These are phyloP conservation scores for Cecropterus lyciades DNA, from an alignment of 1,140 invertebrate species.

Conservation along the genomic window DNA sequence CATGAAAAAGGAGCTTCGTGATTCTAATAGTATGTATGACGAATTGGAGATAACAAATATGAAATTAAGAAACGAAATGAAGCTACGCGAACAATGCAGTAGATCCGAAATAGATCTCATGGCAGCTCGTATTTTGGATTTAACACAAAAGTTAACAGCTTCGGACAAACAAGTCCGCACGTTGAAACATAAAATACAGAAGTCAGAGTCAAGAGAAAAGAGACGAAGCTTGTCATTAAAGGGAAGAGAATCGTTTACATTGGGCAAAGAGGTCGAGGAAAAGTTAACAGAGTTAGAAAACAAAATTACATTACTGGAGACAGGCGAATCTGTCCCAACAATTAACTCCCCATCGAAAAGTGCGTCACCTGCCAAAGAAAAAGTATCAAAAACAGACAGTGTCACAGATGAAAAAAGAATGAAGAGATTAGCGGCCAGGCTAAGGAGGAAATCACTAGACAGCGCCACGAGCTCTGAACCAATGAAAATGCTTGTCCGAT, in stretches of 20 bases:
- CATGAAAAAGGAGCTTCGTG: constrained; percentile 92
- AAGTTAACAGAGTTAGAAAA: constrained; percentile 92
- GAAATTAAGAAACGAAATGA: constrained; percentile 89
- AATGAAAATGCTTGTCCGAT: constrained; percentile 90
- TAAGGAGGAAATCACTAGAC: constrained; percentile 90
- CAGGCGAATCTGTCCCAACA: constrained; percentile 66
- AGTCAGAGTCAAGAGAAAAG: constrained; percentile 91
- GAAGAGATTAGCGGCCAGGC: constrained; percentile 79
- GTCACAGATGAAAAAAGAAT: constrained; percentile 83
- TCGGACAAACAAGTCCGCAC: constrained; percentile 93
- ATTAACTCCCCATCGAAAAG: constrained; percentile 83
- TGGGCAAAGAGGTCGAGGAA: constrained; percentile 93
- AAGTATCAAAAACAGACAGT: constrained; percentile 80
- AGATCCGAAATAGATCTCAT: constrained; percentile 91
- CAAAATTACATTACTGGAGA: constrained; percentile 89
- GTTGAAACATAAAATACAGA: constrained; percentile 91
- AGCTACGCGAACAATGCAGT: constrained; percentile 88
- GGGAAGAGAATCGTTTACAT: constrained; percentile 90
- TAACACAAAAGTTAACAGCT: constrained; percentile 91
- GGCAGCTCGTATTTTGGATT: constrained; percentile 93
- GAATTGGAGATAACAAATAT: constrained; percentile 91
- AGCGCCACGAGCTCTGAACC: constrained; percentile 90
- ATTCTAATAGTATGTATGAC: constrained; percentile 91
- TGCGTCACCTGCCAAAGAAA: constrained; percentile 79
- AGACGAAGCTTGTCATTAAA: constrained; percentile 92